Percentiles rank a stretch among this genome's conserved stretches.
Evolutionary conservation across 2,797 vertebrate species (phyloP).

Genomic region (Urocyon cinereoargenteus): DNA sequence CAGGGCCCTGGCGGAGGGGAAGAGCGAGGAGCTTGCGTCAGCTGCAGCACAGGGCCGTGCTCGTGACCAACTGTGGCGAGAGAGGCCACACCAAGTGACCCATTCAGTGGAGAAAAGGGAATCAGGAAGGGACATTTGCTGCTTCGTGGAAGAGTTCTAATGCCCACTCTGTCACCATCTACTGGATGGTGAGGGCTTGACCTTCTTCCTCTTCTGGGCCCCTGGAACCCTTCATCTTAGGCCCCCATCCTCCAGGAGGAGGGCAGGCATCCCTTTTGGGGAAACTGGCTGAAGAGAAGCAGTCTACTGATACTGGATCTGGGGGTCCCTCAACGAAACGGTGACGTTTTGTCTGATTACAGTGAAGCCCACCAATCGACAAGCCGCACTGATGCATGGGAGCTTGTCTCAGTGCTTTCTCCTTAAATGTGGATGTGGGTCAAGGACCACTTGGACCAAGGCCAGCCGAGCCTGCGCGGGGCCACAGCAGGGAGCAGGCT

Average conservation of each 20-base stretch:
- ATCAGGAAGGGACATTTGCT: too few relatives aligned
- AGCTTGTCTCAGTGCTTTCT: background rate
- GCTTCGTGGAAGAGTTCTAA: background rate
- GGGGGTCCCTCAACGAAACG: background rate
- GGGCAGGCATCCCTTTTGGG: background rate
- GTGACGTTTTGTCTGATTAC: background rate
- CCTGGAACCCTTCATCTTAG: background rate
- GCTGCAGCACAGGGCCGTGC: background rate
- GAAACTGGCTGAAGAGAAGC: background rate
- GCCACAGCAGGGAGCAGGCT: background rate
- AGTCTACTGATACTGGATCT: background rate
- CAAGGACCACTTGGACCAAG: background rate
- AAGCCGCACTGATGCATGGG: background rate
- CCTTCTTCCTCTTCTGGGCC: background rate
- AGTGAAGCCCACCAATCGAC: background rate
- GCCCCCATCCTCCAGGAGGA: background rate
- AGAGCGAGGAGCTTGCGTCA: background rate
- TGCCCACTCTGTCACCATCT: background rate
- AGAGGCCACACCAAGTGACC: background rate
- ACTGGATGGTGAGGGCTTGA: background rate
- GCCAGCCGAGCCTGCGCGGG: background rate
- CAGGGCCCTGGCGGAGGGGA: background rate
- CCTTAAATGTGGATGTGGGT: background rate
- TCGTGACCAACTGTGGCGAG: background rate
- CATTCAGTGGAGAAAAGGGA: background rate